Evolutionary conservation across 1,140 invertebrate genomes (phyloP).

Genomic region (Chionoecetes opilio): DNA sequence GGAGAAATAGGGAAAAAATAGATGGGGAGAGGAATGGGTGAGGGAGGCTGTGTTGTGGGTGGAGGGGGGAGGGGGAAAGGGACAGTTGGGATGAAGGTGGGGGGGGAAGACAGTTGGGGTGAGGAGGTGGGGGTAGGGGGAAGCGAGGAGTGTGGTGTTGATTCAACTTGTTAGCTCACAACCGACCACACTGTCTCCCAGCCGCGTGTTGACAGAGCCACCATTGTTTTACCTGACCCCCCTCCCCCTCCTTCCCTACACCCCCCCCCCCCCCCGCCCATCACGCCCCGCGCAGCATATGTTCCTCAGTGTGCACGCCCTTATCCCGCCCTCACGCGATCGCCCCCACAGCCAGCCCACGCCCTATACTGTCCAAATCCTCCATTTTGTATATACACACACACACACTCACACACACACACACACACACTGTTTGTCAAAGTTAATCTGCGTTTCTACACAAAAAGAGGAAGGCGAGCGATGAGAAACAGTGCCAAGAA

Average conservation of each 20-base stretch:
- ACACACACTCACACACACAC: neutral
- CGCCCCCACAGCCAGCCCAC: neutral
- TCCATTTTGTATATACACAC: neutral
- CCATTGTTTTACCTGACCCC: constrained; percentile 38
- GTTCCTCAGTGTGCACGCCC: constrained; percentile 2
- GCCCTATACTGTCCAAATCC: neutral
- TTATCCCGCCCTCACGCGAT: too few relatives aligned
- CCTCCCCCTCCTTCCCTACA: neutral
- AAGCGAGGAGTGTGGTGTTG: neutral
- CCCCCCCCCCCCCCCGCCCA: too few relatives aligned
- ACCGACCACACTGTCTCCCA: constrained; percentile 53
- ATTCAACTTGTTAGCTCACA: constrained; percentile 52
- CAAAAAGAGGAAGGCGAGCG: too few relatives aligned
- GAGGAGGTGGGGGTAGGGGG: neutral
- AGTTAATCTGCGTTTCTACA: too few relatives aligned
- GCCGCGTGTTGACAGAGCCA: constrained; percentile 32
- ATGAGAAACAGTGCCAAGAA: too few relatives aligned
- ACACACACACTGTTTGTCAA: too few relatives aligned
- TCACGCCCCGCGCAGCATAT: neutral
- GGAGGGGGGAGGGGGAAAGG: neutral
- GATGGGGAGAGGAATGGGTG: too few relatives aligned
- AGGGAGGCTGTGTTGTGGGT: too few relatives aligned
- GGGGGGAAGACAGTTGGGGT: too few relatives aligned
- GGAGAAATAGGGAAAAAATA: too few relatives aligned
- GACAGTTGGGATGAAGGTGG: too few relatives aligned